phyloP scores from a whole-genome alignment of 2,113 vertebrate species.

The Salvelinus sp. region DNA sequence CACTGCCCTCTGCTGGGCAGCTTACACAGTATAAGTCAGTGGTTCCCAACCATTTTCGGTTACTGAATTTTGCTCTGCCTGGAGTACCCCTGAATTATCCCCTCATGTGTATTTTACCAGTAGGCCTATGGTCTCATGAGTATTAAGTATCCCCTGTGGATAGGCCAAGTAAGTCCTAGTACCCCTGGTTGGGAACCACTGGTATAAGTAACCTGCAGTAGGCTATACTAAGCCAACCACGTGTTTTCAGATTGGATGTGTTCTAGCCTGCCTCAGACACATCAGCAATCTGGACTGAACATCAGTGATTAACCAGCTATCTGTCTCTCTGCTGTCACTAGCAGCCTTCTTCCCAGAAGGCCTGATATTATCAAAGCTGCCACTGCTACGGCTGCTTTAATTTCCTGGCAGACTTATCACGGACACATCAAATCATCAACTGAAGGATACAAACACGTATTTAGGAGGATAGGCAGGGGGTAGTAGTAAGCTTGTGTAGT shows the following conservation, averaged over 20 bases:
- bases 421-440: conserved; percentile 19
- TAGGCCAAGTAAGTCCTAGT: too few species aligned
- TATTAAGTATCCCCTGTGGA: too few species aligned
- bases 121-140: too few species aligned
- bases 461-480: background rate
- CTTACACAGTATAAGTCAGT: conserved; percentile 4
- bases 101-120: too few species aligned
- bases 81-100: too few species aligned
- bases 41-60: too few species aligned
- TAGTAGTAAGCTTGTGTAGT: background rate
- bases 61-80: too few species aligned
- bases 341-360: conserved; percentile 17
- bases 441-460: conserved; percentile 5
- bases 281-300: conserved; percentile 21
- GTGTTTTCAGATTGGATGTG: background rate
- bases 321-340: background rate
- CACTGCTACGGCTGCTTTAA: conserved; percentile 20
- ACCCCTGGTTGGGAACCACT: too few species aligned
- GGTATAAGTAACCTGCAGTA: background rate
- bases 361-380: conserved; percentile 27
- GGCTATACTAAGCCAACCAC: background rate
- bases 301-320: conserved; percentile 27
- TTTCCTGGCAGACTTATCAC: conserved; percentile 40
- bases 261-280: conserved; percentile 17
- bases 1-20: conserved; percentile 53